These are phyloP conservation scores for Hylia prasina DNA, from an alignment of 2,113 vertebrate genomes.

Conservation along the genomic window DNA sequence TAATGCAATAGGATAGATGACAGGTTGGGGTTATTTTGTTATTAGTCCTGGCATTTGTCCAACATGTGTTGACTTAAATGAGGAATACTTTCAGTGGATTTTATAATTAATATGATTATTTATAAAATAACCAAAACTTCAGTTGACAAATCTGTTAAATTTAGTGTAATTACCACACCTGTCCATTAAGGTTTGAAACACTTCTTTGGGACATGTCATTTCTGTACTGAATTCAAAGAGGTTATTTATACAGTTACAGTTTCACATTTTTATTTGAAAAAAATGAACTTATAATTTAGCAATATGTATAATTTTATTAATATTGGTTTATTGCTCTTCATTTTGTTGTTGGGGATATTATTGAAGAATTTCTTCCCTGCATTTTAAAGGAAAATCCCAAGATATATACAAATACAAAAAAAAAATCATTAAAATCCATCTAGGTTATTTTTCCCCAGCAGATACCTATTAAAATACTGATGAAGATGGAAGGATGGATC, in stretches of 20 bases:
- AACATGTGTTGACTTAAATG: not conserved
- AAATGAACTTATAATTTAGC: not conserved
- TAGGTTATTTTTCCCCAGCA: not conserved
- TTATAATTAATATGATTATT: not conserved
- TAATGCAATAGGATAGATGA: not conserved
- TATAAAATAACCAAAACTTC: not conserved
- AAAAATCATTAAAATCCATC: not conserved
- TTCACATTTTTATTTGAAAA: not conserved
- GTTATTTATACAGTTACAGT: not conserved
- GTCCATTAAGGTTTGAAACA: not conserved
- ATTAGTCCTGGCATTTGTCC: not conserved
- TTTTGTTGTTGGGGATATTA: not conserved
- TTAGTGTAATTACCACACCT: not conserved
- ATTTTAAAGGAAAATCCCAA: not conserved
- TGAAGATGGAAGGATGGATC: not conserved
- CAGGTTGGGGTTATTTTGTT: not conserved
- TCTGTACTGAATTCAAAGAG: not conserved
- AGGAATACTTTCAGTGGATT: not conserved
- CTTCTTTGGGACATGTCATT: not conserved
- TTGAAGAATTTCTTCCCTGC: not conserved
- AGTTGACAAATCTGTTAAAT: not conserved
- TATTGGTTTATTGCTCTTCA: not conserved
- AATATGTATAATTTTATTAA: not conserved
- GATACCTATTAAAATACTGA: not conserved
- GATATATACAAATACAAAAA: not conserved